phyloP scores from a whole-genome alignment of 2,113 vertebrate genomes.

The Polyodon spathula region DNA sequence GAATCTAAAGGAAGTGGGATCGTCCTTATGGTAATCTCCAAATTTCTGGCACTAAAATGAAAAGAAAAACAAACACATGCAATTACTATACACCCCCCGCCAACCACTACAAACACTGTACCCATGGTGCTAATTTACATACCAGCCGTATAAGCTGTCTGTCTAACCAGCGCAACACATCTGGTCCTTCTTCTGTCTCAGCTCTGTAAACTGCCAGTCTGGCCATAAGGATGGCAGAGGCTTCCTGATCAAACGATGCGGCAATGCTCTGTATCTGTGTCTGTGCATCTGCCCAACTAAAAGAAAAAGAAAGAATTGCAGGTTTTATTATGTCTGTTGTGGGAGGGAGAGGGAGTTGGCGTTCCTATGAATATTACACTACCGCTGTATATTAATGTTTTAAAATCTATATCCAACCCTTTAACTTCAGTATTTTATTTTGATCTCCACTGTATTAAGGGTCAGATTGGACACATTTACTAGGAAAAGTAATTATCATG shows the following conservation, averaged over 20 bases:
- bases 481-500: too few relatives aligned
- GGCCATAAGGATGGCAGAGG: slow-evolving; percentile 91
- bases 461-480: too few relatives aligned
- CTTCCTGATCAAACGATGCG: slow-evolving; percentile 93
- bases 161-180: slow-evolving; percentile 90
- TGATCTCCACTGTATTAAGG: too few relatives aligned
- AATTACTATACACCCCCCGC: not conserved
- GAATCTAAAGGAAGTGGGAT: slow-evolving; percentile 93
- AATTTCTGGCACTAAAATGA: slow-evolving; percentile 88
- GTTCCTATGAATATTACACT: too few relatives aligned
- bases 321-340: too few relatives aligned
- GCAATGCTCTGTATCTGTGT: slow-evolving; percentile 93
- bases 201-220: slow-evolving; percentile 84
- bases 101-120: not conserved
- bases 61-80: slow-evolving; percentile 25
- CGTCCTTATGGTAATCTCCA: slow-evolving; percentile 96
- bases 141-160: slow-evolving; percentile 92
- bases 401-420: too few relatives aligned
- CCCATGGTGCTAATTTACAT: slow-evolving; percentile 16
- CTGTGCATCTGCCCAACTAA: slow-evolving; percentile 92
- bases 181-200: slow-evolving; percentile 91
- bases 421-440: too few relatives aligned
- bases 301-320: not conserved
- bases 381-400: too few relatives aligned
- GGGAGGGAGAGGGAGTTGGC: too few relatives aligned